Evolutionary conservation across 2,113 vertebrate species (phyloP).

Genomic region (Lepidothrix coronata): DNA sequence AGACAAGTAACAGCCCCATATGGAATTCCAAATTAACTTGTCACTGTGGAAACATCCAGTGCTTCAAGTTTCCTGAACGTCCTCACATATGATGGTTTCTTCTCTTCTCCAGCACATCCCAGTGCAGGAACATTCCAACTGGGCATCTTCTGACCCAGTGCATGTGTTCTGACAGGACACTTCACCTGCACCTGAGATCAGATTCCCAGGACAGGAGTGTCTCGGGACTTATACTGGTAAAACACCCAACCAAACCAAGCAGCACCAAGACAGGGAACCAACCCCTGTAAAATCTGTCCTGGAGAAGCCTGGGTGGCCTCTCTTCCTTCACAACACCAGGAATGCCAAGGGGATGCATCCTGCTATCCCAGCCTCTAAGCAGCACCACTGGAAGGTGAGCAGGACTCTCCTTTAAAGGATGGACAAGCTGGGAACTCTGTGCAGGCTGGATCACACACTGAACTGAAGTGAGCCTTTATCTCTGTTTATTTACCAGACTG

Average conservation of each 20-base stretch:
- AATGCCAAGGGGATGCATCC: rapidly evolving
- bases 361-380: too few relatives aligned
- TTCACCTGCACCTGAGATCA: neutral
- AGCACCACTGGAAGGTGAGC: neutral
- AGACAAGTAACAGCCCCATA: neutral
- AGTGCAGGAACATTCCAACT: neutral
- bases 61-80: neutral
- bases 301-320: neutral
- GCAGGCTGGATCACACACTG: neutral
- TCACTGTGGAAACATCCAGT: neutral
- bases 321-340: neutral
- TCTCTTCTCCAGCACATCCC: neutral
- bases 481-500: neutral
- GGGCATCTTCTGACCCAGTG: neutral
- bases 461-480: rapidly evolving
- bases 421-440: neutral
- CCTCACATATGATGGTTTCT: neutral
- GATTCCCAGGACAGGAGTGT: rapidly evolving
- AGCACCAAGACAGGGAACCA: neutral
- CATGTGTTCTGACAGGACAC: neutral
- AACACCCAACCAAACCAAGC: neutral
- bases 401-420: neutral
- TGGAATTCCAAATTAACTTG: neutral
- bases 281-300: neutral
- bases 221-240: too few relatives aligned